Evolutionary conservation across 92 coral and sea anemone species (phyloP), one percentile per base, ranked within the genome.

Genomic region (Phenganax subtilis): DNA sequence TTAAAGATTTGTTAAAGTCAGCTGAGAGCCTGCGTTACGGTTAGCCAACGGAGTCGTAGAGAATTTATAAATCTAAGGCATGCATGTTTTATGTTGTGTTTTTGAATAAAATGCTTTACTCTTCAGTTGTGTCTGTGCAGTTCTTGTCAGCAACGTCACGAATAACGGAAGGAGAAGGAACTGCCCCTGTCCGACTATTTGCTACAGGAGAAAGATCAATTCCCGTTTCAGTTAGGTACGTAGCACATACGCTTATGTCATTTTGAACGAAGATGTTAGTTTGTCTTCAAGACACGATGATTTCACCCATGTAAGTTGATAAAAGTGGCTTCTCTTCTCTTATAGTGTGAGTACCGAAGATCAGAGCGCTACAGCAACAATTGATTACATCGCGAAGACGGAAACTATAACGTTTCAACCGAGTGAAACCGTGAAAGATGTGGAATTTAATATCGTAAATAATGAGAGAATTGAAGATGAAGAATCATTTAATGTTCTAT

Each of bases 381-480:
- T 31, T 15, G 83, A 79, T 79, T 79, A 63, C 74, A 8, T 12
- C 20, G 25, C 73, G 37, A n/a, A 54, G 54, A 31, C 73, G 54
- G 57, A 79, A 79, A 55, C n/a, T 25, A 69, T 86, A 6, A 60
- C 82, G 9, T 86, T 86, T 75, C 55, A 65, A 2, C 58, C 88
- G 6, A 51, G 74, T 54, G 88, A 86, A 7, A 8, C 47, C 0
- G 10, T 37, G 8, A 75, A 86, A 60, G 58, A 10, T 0, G 85
- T 81, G 14, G 44, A 66, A n/a, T 80, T 86, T 55, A 79, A 37
- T 12, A 65, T 79, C 83, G 17, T 51, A 9, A 53, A 68, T 68
- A 53, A 68, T 30, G 12, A 30, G 3, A 30, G 37, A 68, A 68
- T 68, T 68, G 73, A 68, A 11, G 73, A 68, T 30, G 52, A 8